Evolutionary conservation across 1,140 invertebrate genomes (phyloP), one percentile per base, ranked within the genome.

Genomic region (Drosophila tristis): DNA sequence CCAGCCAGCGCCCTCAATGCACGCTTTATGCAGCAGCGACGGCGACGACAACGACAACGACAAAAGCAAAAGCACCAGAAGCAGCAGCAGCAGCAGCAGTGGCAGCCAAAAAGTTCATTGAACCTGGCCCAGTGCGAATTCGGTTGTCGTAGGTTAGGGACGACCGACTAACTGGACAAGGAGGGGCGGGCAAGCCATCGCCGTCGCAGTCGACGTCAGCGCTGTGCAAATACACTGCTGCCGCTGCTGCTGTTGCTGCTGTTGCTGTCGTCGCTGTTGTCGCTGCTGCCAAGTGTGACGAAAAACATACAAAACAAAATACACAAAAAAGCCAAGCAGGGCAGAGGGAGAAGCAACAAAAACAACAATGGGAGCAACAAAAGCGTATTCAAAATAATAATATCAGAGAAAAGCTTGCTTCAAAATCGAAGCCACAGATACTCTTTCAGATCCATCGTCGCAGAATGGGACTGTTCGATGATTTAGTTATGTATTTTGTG

Each of bases 91-190:
- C 80, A 51, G 51, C 48, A 58, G 60, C 50, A 63, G 80, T 80
- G 74, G 75, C 78, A 87, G 84, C 82, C 78, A 82, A 87, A 87
- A 87, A 87, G 82, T 87, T 87, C 82, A 87, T 70, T 87, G 84
- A 87, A 87, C 84, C 84, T 87, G 84, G 79, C 84, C 84, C 84
- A 87, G 84, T 89, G 84, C 84, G 84, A 87, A 87, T 87, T 87
- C 84, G 84, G 84, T 87, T 87, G 84, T 84, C 84, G 84, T 87
- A 87, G 84, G 84, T 87, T 87, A 87, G 84, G 82, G 78, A 82
- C 77, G 80, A 70, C 55, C 72, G 73, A 78, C 74, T 56, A 61
- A 80, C 63, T 56, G 64, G 57, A 61, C 65, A 70, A 64, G 74
- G 61, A 71, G 70, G 66, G 74, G 74, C 79, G 68, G 59, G 48